phyloP scores from a whole-genome alignment of 2,888 invertebrate genomes.

The Magallana nippona region DNA sequence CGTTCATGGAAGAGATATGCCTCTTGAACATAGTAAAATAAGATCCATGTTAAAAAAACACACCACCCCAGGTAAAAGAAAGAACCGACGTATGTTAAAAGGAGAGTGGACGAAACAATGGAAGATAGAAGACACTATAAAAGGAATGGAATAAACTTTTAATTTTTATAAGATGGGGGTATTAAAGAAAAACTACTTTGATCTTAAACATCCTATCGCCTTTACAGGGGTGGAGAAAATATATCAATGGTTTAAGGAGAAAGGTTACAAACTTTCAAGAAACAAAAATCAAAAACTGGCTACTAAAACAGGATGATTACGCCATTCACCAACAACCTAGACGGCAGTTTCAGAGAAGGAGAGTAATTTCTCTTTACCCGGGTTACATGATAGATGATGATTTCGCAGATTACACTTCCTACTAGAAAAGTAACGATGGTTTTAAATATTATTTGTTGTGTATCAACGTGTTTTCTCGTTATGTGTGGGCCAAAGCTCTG shows the following conservation, averaged over 20 bases:
- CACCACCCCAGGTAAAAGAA: too few species aligned
- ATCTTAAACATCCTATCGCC: constrained; percentile 16
- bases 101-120: neutral
- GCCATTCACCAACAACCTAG: neutral
- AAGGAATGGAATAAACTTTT: neutral
- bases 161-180: neutral
- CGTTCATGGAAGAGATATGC: neutral
- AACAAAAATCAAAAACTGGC: neutral
- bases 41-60: too few species aligned
- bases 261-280: neutral
- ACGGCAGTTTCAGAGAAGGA: neutral
- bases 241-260: neutral
- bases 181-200: constrained; percentile 7
- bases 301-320: neutral
- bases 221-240: neutral
- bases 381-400: constrained; percentile 22
- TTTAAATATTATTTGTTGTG: neutral
- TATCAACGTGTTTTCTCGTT: neutral
- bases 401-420: constrained; percentile 9
- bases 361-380: constrained; percentile 15
- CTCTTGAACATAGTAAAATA: too few species aligned
- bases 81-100: too few species aligned
- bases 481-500: neutral
- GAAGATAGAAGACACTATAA: constrained; percentile 20
- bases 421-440: constrained; percentile 1